phyloP scores from a whole-genome alignment of 2,113 vertebrate genomes.

The Neolamprologus modestus region DNA sequence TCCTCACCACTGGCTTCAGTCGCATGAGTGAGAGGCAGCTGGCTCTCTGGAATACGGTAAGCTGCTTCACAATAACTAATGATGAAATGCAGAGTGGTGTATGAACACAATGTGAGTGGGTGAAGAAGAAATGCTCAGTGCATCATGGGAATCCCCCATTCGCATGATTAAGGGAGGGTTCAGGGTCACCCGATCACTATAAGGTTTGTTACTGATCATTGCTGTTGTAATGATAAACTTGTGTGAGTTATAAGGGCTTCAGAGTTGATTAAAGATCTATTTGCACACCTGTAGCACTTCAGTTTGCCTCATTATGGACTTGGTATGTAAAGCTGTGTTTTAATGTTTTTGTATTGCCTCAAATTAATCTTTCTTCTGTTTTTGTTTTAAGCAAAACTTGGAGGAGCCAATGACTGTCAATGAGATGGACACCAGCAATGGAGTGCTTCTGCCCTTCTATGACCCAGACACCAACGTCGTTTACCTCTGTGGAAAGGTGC shows the following conservation, averaged over 20 bases:
- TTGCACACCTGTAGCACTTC: neutral
- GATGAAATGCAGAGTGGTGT: neutral
- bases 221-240: neutral
- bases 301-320: neutral
- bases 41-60: conserved; percentile 89
- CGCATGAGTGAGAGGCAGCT: conserved; percentile 97
- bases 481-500: conserved; percentile 95
- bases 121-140: neutral
- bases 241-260: neutral
- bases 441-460: conserved; percentile 92
- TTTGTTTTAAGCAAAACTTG: conserved; percentile 79
- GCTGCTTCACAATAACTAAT: neutral
- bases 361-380: neutral
- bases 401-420: conserved; percentile 87
- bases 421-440: conserved; percentile 96
- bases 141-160: neutral
- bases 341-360: neutral
- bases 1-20: conserved; percentile 96
- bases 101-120: neutral
- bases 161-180: neutral
- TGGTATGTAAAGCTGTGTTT: neutral
- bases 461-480: conserved; percentile 92
- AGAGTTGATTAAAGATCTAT: neutral
- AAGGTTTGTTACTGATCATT: neutral
- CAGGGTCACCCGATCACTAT: neutral